These are phyloP conservation scores for Onychostoma macrolepis DNA, from an alignment of 2,113 vertebrate genomes.

Conservation along the genomic window DNA sequence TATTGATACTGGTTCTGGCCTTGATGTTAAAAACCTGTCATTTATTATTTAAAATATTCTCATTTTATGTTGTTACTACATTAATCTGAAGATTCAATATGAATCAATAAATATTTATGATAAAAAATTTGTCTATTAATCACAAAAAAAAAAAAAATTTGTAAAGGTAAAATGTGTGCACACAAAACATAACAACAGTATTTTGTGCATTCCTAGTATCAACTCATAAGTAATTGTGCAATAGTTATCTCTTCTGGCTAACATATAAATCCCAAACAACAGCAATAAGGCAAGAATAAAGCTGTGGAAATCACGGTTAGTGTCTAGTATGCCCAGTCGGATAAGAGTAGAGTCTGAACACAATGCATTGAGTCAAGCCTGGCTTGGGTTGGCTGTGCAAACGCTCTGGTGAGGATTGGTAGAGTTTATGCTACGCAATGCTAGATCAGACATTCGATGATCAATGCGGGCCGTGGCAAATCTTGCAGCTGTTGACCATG, in stretches of 20 bases:
- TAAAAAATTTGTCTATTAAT: background rate
- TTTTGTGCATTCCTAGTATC: background rate
- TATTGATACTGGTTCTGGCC: background rate
- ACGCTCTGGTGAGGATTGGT: conserved; percentile 37
- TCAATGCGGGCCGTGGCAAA: conserved; percentile 55
- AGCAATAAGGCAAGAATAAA: background rate
- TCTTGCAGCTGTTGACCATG: conserved; percentile 73
- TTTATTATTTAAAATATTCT: background rate
- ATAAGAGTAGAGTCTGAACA: conserved; percentile 4
- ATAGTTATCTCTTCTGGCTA: background rate
- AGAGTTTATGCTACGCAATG: conserved; percentile 12
- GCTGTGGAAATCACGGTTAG: conserved; percentile 18
- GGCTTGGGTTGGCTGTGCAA: background rate
- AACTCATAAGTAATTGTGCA: background rate
- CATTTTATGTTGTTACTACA: background rate
- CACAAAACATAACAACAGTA: too few relatives aligned
- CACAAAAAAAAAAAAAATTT: too few relatives aligned
- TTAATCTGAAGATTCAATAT: background rate
- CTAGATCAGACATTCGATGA: conserved; percentile 43
- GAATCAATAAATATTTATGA: background rate
- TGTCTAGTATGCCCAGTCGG: background rate
- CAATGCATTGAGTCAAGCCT: background rate
- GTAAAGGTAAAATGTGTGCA: too few relatives aligned
- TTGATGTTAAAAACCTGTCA: background rate
- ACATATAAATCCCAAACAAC: background rate